Evolutionary conservation across 1,140 invertebrate species (phyloP).

Genomic region (Zaprionus nigranus): DNA sequence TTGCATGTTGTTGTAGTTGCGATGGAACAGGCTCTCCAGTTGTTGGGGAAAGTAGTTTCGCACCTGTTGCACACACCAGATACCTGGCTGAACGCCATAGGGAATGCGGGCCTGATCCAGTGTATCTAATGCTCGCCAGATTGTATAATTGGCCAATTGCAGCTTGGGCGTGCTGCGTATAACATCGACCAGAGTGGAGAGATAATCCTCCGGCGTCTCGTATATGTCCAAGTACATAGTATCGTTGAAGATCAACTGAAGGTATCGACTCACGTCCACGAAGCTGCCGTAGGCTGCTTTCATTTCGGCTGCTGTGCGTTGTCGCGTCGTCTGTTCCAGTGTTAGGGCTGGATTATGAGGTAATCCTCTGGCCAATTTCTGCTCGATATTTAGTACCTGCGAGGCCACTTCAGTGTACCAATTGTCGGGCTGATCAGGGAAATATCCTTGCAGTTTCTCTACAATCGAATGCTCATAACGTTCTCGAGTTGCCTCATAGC

Average conservation of each 20-base stretch:
- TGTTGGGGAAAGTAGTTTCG: slow-evolving; percentile 71
- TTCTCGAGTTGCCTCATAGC: slow-evolving; percentile 41
- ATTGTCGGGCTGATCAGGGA: slow-evolving; percentile 56
- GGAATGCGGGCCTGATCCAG: slow-evolving; percentile 93
- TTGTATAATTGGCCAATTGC: slow-evolving; percentile 88
- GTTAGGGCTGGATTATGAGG: slow-evolving; percentile 64
- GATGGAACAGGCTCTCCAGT: slow-evolving; percentile 92
- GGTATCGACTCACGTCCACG: slow-evolving; percentile 71
- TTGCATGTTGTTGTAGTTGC: slow-evolving; percentile 92
- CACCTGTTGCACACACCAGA: slow-evolving; percentile 84
- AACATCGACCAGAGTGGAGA: slow-evolving; percentile 85
- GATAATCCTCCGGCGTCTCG: slow-evolving; percentile 75
- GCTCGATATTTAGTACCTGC: slow-evolving; percentile 67
- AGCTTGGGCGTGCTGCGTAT: slow-evolving; percentile 84
- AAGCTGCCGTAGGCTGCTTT: slow-evolving; percentile 73
- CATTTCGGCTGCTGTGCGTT: slow-evolving; percentile 64
- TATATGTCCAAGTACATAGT: slow-evolving; percentile 67
- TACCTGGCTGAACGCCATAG: slow-evolving; percentile 92
- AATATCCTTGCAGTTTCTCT: slow-evolving; percentile 61
- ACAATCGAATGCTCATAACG: slow-evolving; percentile 52
- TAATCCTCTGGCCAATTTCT: slow-evolving; percentile 71
- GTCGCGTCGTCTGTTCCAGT: slow-evolving; percentile 66
- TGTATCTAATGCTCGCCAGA: slow-evolving; percentile 92
- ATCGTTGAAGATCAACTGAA: slow-evolving; percentile 69
- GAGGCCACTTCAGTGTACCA: slow-evolving; percentile 67